Percentiles rank a stretch among this genome's conserved stretches.
Evolutionary conservation across 2,797 vertebrate species (phyloP).

Genomic region (Manis crassicaudata): DNA sequence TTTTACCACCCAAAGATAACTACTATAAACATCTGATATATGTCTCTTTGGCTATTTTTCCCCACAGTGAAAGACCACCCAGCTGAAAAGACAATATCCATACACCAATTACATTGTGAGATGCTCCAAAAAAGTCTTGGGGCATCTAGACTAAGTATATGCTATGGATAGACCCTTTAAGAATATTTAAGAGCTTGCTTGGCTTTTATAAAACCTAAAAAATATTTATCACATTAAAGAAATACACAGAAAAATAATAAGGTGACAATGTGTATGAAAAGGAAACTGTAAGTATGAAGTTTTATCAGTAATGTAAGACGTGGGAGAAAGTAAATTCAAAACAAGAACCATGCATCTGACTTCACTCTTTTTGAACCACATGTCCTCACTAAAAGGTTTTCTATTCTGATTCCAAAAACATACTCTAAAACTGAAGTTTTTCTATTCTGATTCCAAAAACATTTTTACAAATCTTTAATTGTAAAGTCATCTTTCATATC

Average conservation of each 20-base stretch:
- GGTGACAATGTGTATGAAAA: background rate
- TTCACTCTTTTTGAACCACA: background rate
- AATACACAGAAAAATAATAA: conserved; percentile 42
- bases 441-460: background rate
- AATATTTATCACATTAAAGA: background rate
- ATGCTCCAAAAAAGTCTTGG: background rate
- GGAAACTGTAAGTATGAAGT: background rate
- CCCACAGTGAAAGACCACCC: background rate
- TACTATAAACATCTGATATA: background rate
- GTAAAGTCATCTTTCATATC: background rate
- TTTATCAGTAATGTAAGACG: background rate
- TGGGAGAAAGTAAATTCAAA: conserved; percentile 8
- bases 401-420: background rate
- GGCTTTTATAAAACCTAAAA: background rate
- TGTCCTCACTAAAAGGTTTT: background rate
- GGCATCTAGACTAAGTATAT: background rate
- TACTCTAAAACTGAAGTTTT: background rate
- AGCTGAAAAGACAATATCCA: background rate
- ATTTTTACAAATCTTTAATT: background rate
- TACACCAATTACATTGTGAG: background rate
- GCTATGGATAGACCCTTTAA: background rate
- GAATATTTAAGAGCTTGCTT: background rate
- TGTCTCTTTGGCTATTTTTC: background rate
- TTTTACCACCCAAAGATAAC: background rate
- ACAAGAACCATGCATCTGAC: background rate